phyloP scores from a whole-genome alignment of 2,113 vertebrate genomes.

The Prionailurus viverrinus region DNA sequence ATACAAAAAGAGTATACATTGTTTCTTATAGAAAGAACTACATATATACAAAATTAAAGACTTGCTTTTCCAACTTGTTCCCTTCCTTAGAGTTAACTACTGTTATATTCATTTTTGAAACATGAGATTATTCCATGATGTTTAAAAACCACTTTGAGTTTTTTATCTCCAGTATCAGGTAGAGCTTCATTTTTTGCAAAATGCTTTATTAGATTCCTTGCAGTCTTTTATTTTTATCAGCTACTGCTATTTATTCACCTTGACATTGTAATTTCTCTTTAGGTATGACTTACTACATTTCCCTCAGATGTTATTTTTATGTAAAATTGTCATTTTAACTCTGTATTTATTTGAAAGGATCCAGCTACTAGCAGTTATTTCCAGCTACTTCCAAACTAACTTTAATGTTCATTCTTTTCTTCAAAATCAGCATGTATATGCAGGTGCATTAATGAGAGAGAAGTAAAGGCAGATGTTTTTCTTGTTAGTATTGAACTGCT shows the following conservation, averaged over 20 bases:
- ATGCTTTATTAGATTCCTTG: background rate
- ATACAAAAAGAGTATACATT: conserved; percentile 8
- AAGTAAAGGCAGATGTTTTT: conserved; percentile 37
- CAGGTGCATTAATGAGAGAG: background rate
- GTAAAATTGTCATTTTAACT: conserved; percentile 39
- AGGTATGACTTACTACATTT: background rate
- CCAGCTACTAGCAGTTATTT: background rate
- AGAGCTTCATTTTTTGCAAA: conserved; percentile 24
- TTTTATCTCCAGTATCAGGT: background rate
- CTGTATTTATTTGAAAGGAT: conserved; percentile 31
- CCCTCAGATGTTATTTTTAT: background rate
- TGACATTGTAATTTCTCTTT: conserved; percentile 7
- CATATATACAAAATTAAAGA: background rate
- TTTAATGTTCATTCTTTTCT: background rate
- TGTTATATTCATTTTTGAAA: conserved; percentile 7
- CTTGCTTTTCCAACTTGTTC: background rate
- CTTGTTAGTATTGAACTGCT: background rate
- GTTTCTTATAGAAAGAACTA: conserved; percentile 14
- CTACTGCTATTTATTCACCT: conserved; percentile 15
- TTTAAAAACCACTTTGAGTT: conserved; percentile 14
- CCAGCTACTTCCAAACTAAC: conserved; percentile 39
- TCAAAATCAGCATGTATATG: background rate
- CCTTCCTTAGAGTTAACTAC: background rate
- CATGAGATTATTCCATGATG: background rate
- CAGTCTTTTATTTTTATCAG: conserved; percentile 8